Evolutionary conservation across 2,797 vertebrate genomes (phyloP), one percentile per base, ranked within the genome.

Genomic region (Tauraco hartlaubi): DNA sequence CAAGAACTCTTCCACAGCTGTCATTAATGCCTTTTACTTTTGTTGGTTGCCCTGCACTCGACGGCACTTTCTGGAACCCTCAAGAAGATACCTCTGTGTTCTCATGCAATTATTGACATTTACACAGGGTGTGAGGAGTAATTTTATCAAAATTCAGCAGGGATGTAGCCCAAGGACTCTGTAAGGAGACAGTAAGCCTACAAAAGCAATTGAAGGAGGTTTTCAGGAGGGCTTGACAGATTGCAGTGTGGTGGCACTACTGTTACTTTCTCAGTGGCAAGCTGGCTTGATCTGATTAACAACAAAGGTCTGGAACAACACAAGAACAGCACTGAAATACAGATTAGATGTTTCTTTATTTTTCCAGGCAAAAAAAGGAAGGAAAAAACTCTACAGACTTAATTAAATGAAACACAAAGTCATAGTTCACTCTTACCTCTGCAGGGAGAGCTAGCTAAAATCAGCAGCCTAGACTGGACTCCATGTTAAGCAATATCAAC

Each of bases 171-270:
- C 68, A 84, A 75, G 44, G 75, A 66, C 28, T 66, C 55, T 74
- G 21, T 83, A 85, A 87, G 78, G 35, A 91, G 41, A 18, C 33
- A 83, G 28, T 25, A 37, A 95, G 52, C 58, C 66, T 84, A 44
- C 64, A 82, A 37, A 69, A 81, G 55, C 28, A 92, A 74, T 49
- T 52, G 64, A 81, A 92, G 39, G 43, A 69, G 44, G 16, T 56
- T 96, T 91, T 90, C 77, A 22, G 56, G 64, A 87, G 48, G 52
- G 33, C 19, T 69, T 90, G 91, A 85, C 61, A 95, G 68, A 94
- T 84, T 95, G 88, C 72, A 66, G 49, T 76, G 73, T 96, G 52
- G 41, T 95, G 62, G 44, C 75, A 92, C 54, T 52, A 83, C 77
- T 78, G 56, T 63, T 78, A 39, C 35, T 68, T 68, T 90, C 69